Evolutionary conservation across 2,888 invertebrate species (phyloP), one percentile per base, ranked within the genome.

Genomic region (Scaptomyza parva): DNA sequence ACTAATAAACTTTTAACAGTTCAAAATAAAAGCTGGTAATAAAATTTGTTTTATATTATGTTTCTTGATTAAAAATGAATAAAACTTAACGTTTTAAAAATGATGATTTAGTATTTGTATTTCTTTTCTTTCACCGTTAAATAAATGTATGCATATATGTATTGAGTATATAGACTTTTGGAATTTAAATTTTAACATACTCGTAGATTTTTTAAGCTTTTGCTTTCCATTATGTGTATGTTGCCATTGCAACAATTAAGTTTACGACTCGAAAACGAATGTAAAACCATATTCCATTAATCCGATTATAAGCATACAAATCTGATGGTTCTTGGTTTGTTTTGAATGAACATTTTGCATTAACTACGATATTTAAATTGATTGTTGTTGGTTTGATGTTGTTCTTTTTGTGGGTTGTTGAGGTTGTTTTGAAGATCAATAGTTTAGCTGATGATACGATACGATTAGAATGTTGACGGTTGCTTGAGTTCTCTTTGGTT

Each of bases 341-440:
- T n/a, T n/a, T n/a, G n/a, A n/a, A n/a, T 79, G 83, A 76, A 72
- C 73, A 69, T 76, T 76, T 86, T 68, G 70, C 67, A 60, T 70
- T 79, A 79, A 65, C 88, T 86, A 86, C 78, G 88, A 84, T 88
- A 76, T 72, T 76, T 82, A 43, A 53, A 61, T 78, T 83, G 86
- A 86, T 83, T 83, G 83, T 88, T 88, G 72, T 65, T 65, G 55
- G 67, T 69, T 72, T 60, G 65, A 53, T 64, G 59, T 77, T 76
- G 62, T 74, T n/a, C n/a, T n/a, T n/a, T n/a, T n/a, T 78, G 58
- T 74, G 59, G 68, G 48, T 11, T 59, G 59, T 62, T 63, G 45
- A 61, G 73, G 76, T 66, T 73, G 58, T 78, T 14, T 62, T 62
- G 61, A 72, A 78, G 75, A 86, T 78, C 65, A 55, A 62, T 74